phyloP scores from a whole-genome alignment of 2,888 invertebrate genomes.

The Cepaea hortensis region DNA sequence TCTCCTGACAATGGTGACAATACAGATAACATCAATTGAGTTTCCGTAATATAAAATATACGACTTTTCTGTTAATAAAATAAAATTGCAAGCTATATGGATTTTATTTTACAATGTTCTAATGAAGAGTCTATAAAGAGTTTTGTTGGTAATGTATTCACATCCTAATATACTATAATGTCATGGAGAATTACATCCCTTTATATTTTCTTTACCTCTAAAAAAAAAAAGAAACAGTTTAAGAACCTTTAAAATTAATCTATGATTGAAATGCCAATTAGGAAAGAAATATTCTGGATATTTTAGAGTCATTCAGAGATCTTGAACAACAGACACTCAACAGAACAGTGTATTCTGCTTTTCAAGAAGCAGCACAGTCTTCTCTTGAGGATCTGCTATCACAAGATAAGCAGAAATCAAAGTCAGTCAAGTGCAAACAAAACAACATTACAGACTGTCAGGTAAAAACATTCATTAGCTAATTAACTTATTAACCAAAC shows the following conservation, averaged over 20 bases:
- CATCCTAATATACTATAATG: no score
- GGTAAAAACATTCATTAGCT: background rate
- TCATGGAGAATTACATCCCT: no score
- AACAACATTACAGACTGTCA: background rate
- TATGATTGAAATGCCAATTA: background rate
- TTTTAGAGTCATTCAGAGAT: background rate
- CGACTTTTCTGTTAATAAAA: no score
- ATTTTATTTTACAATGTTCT: no score
- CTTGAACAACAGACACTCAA: slow-evolving; percentile 15
- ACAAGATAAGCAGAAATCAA: background rate
- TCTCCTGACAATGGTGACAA: no score
- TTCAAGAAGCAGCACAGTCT: slow-evolving; percentile 18
- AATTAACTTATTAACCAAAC: background rate
- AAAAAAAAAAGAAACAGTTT: background rate
- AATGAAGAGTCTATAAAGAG: no score
- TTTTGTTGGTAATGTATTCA: no score
- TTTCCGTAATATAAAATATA: no score
- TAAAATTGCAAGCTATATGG: no score
- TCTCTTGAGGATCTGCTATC: background rate
- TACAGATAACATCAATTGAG: no score
- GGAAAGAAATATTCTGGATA: background rate
- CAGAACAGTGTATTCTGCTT: background rate
- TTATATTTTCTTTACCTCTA: no score
- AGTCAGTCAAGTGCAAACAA: background rate
- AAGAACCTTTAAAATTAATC: background rate